Evolutionary conservation across 2,888 invertebrate species (phyloP).

Genomic region (Ethmia dodecea): DNA sequence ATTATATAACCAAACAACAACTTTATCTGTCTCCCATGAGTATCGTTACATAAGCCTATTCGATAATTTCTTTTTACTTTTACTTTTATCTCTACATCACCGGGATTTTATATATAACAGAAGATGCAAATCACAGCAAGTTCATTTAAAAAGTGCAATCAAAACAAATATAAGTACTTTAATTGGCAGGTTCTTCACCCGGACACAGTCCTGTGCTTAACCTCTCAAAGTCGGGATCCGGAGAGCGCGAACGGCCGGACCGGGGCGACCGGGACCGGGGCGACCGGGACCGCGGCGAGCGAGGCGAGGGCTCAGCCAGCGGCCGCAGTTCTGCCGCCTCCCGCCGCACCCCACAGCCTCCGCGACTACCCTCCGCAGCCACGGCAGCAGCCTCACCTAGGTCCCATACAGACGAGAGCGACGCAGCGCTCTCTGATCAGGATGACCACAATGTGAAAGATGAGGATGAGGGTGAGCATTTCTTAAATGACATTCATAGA

Average conservation of each 20-base stretch:
- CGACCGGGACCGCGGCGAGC: constrained; percentile 69
- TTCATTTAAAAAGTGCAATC: no score
- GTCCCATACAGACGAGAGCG: constrained; percentile 88
- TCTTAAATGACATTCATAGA: no score
- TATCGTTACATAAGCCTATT: no score
- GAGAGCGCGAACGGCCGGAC: constrained; percentile 82
- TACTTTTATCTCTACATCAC: no score
- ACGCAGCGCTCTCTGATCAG: constrained; percentile 91
- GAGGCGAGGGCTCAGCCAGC: constrained; percentile 68
- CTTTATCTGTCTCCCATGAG: no score
- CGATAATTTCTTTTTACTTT: no score
- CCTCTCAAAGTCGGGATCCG: constrained; percentile 90
- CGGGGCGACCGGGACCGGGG: constrained; percentile 78
- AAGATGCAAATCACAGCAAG: no score
- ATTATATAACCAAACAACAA: no score
- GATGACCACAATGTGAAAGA: constrained; percentile 92
- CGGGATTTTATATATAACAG: no score
- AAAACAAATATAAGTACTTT: no score
- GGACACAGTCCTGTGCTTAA: constrained; percentile 95
- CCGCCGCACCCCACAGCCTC: constrained; percentile 80
- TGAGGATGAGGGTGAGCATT: constrained; percentile 86
- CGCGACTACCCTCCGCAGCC: constrained; percentile 69
- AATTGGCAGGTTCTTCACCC: constrained; percentile 87
- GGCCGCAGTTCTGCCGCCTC: constrained; percentile 77
- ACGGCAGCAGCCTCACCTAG: constrained; percentile 80